Conservation (phyloP, 2,113 vertebrate genomes). For the Tauraco erythrolophus region DNA sequence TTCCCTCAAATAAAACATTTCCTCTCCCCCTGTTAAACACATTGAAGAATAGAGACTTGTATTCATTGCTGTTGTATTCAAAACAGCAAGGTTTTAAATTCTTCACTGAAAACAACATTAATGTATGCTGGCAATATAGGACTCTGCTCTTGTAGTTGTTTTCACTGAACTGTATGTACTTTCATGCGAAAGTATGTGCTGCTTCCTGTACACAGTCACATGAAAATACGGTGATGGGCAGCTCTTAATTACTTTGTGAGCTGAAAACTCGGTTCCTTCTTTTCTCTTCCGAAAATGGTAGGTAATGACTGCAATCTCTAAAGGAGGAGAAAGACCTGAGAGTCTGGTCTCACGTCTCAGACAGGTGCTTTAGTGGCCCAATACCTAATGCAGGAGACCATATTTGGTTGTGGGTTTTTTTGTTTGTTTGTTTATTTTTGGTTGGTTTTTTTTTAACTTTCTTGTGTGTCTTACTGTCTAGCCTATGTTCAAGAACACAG, state of each 20-base stretch:
- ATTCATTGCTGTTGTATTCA: background rate
- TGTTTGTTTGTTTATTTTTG: background rate
- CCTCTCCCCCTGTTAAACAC: background rate
- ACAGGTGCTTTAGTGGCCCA: background rate
- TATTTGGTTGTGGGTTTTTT: no score
- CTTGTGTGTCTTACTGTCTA: background rate
- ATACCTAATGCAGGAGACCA: background rate
- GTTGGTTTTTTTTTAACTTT: background rate
- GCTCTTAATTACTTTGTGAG: background rate
- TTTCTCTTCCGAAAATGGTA: background rate
- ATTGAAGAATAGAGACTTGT: background rate
- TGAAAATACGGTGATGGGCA: background rate
- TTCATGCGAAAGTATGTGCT: background rate
- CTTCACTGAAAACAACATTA: background rate
- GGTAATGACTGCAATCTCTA: background rate
- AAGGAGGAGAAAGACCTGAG: background rate
- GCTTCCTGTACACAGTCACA: background rate
- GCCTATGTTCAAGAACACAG: background rate
- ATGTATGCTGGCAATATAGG: fast-evolving
- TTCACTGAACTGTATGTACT: background rate
- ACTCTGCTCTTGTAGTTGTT: background rate
- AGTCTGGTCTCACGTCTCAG: no score
- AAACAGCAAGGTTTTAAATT: background rate
- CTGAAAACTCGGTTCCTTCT: background rate
- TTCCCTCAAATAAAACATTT: background rate